Percentiles rank a stretch among this genome's conserved stretches.
phyloP scores from a whole-genome alignment of 37 sponge, comb jelly and placozoan genomes.

The Aplysina aerophoba region DNA sequence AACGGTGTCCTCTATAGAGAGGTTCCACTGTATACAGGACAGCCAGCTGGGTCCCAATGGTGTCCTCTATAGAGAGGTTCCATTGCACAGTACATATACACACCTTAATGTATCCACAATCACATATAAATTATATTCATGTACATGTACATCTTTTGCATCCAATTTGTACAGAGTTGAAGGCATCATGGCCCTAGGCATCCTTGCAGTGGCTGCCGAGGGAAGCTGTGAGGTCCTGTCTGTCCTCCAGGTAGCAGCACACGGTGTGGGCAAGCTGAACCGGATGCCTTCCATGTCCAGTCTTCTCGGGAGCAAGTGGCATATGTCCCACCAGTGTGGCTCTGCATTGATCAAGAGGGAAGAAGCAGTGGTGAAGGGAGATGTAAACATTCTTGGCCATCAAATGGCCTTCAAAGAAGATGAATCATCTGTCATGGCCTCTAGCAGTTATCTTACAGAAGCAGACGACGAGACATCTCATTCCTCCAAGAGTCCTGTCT shows the following conservation, averaged over 20 bases:
- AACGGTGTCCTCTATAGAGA: too few relatives aligned
- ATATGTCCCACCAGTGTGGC: neutral
- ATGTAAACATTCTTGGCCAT: slow-evolving; percentile 67
- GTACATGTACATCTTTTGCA: neutral
- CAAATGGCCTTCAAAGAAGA: slow-evolving; percentile 60
- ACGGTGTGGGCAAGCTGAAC: neutral
- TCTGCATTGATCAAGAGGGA: neutral
- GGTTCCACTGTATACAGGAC: too few relatives aligned
- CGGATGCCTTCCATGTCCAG: neutral
- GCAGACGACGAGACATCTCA: neutral
- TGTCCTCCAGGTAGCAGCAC: slow-evolving; percentile 62
- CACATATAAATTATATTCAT: neutral
- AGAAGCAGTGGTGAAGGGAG: neutral
- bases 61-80: too few relatives aligned
- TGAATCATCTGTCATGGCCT: neutral
- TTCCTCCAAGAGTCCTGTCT: neutral
- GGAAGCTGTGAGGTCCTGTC: slow-evolving; percentile 44
- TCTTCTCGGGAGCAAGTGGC: neutral
- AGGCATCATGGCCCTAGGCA: slow-evolving; percentile 56
- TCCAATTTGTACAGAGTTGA: slow-evolving; percentile 54
- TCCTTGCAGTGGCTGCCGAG: slow-evolving; percentile 62
- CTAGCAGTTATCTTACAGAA: neutral
- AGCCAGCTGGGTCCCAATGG: too few relatives aligned
- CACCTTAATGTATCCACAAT: neutral
- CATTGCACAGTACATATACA: too few relatives aligned